These are phyloP conservation scores for Apeira syringaria DNA, from an alignment of 2,888 invertebrate species.

Conservation along the genomic window DNA sequence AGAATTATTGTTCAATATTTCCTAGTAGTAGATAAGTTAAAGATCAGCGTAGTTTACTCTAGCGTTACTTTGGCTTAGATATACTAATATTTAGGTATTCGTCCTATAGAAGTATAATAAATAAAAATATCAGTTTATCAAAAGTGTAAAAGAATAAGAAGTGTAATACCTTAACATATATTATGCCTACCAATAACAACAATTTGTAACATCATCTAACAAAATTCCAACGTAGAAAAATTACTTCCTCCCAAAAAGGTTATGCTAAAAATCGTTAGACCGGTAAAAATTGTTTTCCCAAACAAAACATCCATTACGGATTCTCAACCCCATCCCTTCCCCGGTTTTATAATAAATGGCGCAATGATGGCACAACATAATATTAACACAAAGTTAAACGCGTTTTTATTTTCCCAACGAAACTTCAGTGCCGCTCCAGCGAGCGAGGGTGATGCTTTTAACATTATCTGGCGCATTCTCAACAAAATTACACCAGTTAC, in stretches of 20 bases:
- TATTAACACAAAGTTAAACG: constrained; percentile 83
- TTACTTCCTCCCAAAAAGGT: constrained; percentile 62
- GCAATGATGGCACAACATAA: constrained; percentile 83
- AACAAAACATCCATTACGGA: constrained; percentile 81
- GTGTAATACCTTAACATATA: too few relatives aligned
- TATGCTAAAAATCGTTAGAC: constrained; percentile 65
- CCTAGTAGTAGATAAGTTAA: too few relatives aligned
- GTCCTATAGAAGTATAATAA: too few relatives aligned
- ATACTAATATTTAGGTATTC: too few relatives aligned
- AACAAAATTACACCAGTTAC: constrained; percentile 68
- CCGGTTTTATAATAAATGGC: constrained; percentile 80
- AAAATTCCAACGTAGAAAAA: constrained; percentile 46
- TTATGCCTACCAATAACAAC: too few relatives aligned
- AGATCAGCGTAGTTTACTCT: too few relatives aligned
- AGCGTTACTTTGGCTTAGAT: too few relatives aligned
- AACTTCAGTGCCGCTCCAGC: constrained; percentile 58
- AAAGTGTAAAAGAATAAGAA: too few relatives aligned
- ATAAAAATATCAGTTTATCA: too few relatives aligned
- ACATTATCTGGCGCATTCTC: constrained; percentile 25
- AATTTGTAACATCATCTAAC: too few relatives aligned
- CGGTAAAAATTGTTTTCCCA: constrained; percentile 68
- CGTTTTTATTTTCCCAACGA: constrained; percentile 77
- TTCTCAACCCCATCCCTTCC: constrained; percentile 79
- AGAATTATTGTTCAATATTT: too few relatives aligned
- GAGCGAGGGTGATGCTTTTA: constrained; percentile 4